phyloP scores from a whole-genome alignment of 2,888 invertebrate genomes.

The Gerris lacustris region DNA sequence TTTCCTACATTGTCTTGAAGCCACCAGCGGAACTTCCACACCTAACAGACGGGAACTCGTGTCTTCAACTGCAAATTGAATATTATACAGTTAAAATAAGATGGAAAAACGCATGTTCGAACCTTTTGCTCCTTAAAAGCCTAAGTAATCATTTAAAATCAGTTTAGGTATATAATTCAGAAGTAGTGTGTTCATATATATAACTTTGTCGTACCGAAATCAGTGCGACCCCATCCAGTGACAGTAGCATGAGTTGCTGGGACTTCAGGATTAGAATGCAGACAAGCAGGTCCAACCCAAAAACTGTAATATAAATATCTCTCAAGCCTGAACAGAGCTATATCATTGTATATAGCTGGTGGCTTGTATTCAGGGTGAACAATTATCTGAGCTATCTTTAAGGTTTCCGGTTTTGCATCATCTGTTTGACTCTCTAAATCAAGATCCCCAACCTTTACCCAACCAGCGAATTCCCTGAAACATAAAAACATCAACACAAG shows the following conservation, averaged over 20 bases:
- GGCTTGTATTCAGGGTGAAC: slow-evolving; percentile 14
- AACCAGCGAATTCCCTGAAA: slow-evolving; percentile 7
- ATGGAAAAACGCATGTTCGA: no score
- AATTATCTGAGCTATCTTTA: slow-evolving; percentile 11
- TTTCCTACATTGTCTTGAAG: slow-evolving; percentile 12
- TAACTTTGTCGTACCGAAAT: slow-evolving; percentile 25
- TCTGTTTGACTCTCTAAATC: slow-evolving; percentile 9
- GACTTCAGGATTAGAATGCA: slow-evolving; percentile 33
- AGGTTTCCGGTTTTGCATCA: slow-evolving; percentile 7
- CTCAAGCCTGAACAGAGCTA: slow-evolving; percentile 33
- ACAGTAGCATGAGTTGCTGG: slow-evolving; percentile 39
- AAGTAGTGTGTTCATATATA: no score
- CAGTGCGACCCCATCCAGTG: slow-evolving; percentile 50
- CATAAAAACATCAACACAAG: no score
- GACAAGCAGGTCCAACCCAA: slow-evolving; percentile 50
- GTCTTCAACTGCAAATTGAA: slow-evolving; percentile 19
- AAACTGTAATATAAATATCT: slow-evolving; percentile 33
- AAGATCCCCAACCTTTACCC: slow-evolving; percentile 13
- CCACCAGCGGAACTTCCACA: slow-evolving; percentile 21
- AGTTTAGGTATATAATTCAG: no score
- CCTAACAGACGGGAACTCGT: slow-evolving; percentile 24
- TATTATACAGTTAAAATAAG: no score
- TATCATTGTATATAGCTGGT: slow-evolving; percentile 28
- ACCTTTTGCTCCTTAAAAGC: no score
- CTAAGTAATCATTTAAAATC: no score